These are phyloP conservation scores for Picus viridis DNA, from an alignment of 2,797 vertebrate species.

Conservation along the genomic window DNA sequence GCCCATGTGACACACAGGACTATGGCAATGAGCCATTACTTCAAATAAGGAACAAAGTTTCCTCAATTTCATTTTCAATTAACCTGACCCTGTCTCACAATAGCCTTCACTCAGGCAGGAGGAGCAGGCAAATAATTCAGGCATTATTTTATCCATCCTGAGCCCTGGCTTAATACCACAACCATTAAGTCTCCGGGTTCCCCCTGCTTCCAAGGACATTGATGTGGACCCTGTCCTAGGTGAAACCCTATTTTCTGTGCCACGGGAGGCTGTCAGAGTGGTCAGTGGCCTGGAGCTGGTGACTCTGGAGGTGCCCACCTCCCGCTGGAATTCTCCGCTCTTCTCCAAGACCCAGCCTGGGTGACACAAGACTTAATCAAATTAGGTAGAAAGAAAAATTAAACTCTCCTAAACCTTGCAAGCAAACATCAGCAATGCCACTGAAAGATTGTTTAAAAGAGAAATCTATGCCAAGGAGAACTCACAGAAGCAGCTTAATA, in stretches of 20 bases:
- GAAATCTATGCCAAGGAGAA: background rate
- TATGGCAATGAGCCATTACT: background rate
- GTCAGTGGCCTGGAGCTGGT: fast-evolving
- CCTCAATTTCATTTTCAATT: background rate
- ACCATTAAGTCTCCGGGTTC: no score
- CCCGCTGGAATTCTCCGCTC: fast-evolving
- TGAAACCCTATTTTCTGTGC: background rate
- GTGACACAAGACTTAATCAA: no score
- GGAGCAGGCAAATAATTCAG: background rate
- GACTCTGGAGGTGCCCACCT: background rate
- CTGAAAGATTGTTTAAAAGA: background rate
- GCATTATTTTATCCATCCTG: background rate
- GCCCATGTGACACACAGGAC: fast-evolving
- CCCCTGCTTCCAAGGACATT: no score
- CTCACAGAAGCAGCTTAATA: background rate
- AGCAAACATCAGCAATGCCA: background rate
- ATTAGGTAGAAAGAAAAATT: background rate
- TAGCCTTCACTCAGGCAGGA: background rate
- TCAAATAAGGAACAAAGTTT: background rate
- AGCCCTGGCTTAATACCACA: background rate
- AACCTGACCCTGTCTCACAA: background rate
- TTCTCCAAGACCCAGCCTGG: background rate
- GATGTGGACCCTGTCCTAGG: no score
- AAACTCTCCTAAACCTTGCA: background rate
- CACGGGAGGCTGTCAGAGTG: fast-evolving